Evolutionary conservation across 2,888 invertebrate species (phyloP).

Genomic region (Microctonus brassicae): DNA sequence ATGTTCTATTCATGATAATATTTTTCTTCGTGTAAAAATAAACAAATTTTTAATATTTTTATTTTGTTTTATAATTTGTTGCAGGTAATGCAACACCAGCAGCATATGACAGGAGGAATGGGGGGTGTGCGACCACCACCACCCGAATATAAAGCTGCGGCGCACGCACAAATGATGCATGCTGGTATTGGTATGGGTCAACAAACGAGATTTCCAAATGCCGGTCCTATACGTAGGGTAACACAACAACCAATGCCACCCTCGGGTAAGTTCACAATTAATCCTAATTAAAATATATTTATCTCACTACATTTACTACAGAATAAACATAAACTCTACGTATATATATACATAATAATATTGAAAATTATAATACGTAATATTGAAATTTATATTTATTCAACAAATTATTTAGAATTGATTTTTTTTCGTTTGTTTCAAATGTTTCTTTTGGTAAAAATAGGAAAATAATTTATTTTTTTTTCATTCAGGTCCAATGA

Average conservation of each 20-base stretch:
- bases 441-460: too few relatives aligned
- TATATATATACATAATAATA: too few relatives aligned
- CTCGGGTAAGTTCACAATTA: conserved; percentile 72
- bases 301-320: too few relatives aligned
- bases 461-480: too few relatives aligned
- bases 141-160: conserved; percentile 84
- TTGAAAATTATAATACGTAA: too few relatives aligned
- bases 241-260: conserved; percentile 82
- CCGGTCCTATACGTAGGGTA: conserved; percentile 75
- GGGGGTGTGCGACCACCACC: conserved; percentile 80
- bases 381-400: too few relatives aligned
- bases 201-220: conserved; percentile 71
- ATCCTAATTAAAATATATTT: background rate
- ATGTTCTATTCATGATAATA: conserved; percentile 40
- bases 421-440: too few relatives aligned
- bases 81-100: conserved; percentile 71
- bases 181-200: conserved; percentile 68
- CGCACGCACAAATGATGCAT: conserved; percentile 75
- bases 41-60: background rate
- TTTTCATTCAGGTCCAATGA: conserved; percentile 79
- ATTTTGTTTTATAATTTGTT: too few relatives aligned
- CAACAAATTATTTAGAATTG: too few relatives aligned
- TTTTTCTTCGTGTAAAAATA: background rate
- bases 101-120: conserved; percentile 63
- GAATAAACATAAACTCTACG: too few relatives aligned